A percentile compares a stretch with the other conserved stretches of the same genome.
These are phyloP conservation scores for Zoanthus gigantus DNA, from an alignment of 92 coral and sea anemone species.

Conservation along the genomic window DNA sequence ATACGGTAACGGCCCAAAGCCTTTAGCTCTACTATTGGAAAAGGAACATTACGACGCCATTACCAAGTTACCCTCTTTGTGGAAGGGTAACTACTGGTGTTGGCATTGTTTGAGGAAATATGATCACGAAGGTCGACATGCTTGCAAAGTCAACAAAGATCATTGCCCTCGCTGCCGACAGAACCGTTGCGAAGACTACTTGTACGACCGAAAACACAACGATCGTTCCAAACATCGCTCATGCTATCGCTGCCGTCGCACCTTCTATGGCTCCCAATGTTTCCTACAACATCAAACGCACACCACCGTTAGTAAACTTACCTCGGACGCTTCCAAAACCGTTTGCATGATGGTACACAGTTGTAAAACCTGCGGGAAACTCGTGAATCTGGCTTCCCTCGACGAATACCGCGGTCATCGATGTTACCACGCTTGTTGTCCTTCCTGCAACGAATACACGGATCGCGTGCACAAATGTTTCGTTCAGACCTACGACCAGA, in stretches of 20 bases:
- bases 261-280: neutral
- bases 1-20: conserved; percentile 24
- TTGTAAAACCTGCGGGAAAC: neutral
- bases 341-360: neutral
- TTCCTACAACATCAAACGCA: neutral
- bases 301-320: neutral
- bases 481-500: too few relatives aligned
- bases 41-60: conserved; percentile 52
- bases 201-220: conserved; percentile 11
- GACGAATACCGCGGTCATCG: too few relatives aligned
- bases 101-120: neutral
- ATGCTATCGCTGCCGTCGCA: neutral
- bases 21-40: neutral
- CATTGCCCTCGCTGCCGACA: conserved; percentile 23
- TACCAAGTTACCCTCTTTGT: neutral
- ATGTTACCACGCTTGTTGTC: too few relatives aligned
- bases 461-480: too few relatives aligned
- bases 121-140: neutral
- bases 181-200: neutral
- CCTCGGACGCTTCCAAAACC: neutral
- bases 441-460: too few relatives aligned
- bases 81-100: neutral
- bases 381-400: too few relatives aligned
- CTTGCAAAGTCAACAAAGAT: neutral
- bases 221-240: too few relatives aligned